Base-by-base conservation (phyloP, 2,888 invertebrate genomes). In the Aleiodes testaceus region DNA sequence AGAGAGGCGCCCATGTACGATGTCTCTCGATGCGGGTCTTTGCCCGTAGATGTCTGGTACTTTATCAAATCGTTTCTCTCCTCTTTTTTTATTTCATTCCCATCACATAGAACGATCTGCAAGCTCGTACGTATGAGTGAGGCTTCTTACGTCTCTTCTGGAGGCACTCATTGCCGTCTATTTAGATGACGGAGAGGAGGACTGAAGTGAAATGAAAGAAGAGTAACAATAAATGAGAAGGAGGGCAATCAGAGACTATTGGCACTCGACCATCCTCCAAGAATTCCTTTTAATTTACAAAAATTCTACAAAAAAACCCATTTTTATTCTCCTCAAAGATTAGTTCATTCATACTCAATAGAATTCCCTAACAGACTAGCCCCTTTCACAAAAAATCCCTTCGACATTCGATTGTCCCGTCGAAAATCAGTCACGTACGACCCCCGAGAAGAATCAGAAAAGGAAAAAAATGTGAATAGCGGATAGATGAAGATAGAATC, bases 231-330 rank as follows among this genome's bases (percentile, higher is more conserved):
- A 42, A 66, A 68, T 36, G 52, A 14, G 65, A 65, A 69, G 20
- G 50, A 50, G 63, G 69, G 76, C 76, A 76, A 76, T 76, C 76
- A 76, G 61, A 72, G 65, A 53, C 73, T 71, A 76, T 76, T 76
- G 76, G 69, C 61, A 69, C 69, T 69, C 61, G 20, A 69, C 69
- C 69, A 49, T 67, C 44, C 16, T 55, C 55, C 26, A 5, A 26
- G 26, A 26, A 26, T 26, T 26, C 26, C 5, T 26, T 3, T 5
- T 3, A 26, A 26, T 26, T 26, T 26, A 5, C 5, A 26, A 26
- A 26, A 26, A 5, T 26, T n/a, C n/a, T n/a, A n/a, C n/a, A n/a
- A n/a, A n/a, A n/a, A 26, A 26, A 26, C 26, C 26, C 26, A 26
- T 5, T 26, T 2, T 26, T 2, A 26, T 26, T 26, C 1, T 2